Evolutionary conservation across 2,797 vertebrate genomes (phyloP).

Genomic region (Hyperoplus immaculatus): DNA sequence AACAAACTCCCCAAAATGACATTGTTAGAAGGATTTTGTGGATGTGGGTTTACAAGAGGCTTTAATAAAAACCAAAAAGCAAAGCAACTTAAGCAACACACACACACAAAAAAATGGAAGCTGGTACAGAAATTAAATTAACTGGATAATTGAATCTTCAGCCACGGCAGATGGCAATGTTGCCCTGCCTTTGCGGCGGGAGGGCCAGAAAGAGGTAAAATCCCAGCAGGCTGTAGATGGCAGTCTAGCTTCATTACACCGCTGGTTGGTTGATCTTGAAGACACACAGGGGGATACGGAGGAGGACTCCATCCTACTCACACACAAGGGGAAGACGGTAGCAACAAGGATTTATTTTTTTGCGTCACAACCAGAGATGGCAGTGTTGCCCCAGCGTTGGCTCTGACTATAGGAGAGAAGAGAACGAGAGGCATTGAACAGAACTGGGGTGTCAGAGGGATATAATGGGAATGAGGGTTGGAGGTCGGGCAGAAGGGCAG

Average conservation of each 20-base stretch:
- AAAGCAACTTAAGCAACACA: conserved; percentile 1
- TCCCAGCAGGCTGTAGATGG: conserved; percentile 75
- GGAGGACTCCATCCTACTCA: conserved; percentile 51
- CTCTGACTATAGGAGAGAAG: conserved; percentile 5
- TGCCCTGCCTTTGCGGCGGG: conserved; percentile 40
- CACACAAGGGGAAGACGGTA: conserved; percentile 27
- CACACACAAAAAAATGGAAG: not conserved
- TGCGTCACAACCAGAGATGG: conserved; percentile 69
- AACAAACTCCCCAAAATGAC: no score
- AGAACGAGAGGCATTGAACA: conserved; percentile 33
- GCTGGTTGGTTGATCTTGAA: conserved; percentile 50
- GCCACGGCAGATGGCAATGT: conserved; percentile 76
- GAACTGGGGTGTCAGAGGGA: conserved; percentile 43
- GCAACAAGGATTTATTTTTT: conserved; percentile 26
- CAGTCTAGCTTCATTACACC: conserved; percentile 68
- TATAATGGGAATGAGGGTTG: conserved; percentile 70
- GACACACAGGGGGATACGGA: conserved; percentile 57
- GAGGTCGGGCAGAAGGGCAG: conserved; percentile 76
- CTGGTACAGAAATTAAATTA: not conserved
- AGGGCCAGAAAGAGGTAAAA: conserved; percentile 21
- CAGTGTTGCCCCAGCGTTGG: conserved; percentile 67
- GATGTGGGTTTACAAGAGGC: no score
- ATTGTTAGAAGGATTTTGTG: no score
- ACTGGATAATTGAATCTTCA: conserved; percentile 25
- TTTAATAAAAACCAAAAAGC: not conserved